Percentiles rank a stretch among this genome's conserved stretches.
These are phyloP conservation scores for Anthonomus grandis DNA, from an alignment of 1,140 invertebrate genomes.

Conservation along the genomic window DNA sequence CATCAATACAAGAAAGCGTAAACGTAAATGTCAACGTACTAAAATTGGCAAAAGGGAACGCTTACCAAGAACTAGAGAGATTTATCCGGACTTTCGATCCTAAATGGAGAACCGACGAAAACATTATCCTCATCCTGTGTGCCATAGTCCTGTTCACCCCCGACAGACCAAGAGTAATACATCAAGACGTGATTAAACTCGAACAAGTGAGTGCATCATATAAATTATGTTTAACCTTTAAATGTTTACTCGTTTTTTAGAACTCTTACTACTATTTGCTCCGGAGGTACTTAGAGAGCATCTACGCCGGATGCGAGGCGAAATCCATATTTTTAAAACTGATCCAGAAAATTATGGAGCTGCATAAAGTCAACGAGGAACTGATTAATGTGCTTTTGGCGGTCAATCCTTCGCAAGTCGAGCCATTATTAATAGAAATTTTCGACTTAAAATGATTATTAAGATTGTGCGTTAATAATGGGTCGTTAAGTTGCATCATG, in stretches of 20 bases:
- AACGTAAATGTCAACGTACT: constrained; percentile 80
- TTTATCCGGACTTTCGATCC: constrained; percentile 80
- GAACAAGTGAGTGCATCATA: constrained; percentile 66
- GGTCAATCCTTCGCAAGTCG: constrained; percentile 84
- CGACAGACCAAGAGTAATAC: constrained; percentile 72
- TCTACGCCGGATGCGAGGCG: constrained; percentile 79
- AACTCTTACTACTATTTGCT: constrained; percentile 89
- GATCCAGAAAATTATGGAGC: constrained; percentile 82
- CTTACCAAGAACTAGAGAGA: constrained; percentile 78
- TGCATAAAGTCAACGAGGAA: constrained; percentile 80
- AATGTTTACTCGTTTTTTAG: constrained; percentile 52
- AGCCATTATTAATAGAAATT: constrained; percentile 89
- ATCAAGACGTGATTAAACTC: constrained; percentile 79
- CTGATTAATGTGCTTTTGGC: constrained; percentile 85
- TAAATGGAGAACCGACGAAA: constrained; percentile 77
- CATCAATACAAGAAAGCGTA: constrained; percentile 67
- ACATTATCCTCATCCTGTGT: constrained; percentile 84
- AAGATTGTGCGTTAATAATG: no score
- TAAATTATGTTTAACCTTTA: not conserved
- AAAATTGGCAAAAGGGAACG: constrained; percentile 80
- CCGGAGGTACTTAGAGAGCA: constrained; percentile 78
- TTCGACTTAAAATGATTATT: constrained; percentile 82
- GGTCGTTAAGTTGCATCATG: no score
- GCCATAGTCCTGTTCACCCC: constrained; percentile 88
- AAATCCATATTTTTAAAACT: constrained; percentile 80